These are phyloP conservation scores for Acronicta psi DNA, from an alignment of 2,888 invertebrate species.

Conservation along the genomic window DNA sequence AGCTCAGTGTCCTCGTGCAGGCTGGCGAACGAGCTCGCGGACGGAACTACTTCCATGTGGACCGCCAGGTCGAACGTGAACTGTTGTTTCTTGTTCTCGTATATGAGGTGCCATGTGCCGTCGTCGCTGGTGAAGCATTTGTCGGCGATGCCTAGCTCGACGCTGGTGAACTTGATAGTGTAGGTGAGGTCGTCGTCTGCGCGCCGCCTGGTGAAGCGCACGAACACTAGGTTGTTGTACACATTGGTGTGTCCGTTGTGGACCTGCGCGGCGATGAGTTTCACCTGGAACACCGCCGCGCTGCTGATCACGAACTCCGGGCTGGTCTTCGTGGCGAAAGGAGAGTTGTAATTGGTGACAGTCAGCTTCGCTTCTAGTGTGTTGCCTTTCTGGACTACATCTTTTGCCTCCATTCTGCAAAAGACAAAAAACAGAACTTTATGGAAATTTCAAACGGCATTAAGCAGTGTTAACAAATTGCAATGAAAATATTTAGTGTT, in stretches of 20 bases:
- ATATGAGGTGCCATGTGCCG: conserved; percentile 67
- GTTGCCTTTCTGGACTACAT: conserved; percentile 62
- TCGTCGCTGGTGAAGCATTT: conserved; percentile 66
- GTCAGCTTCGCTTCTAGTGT: conserved; percentile 56
- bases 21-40: conserved; percentile 57
- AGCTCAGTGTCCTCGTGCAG: conserved; percentile 68
- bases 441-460: too few species aligned
- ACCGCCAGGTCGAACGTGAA: conserved; percentile 61
- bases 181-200: conserved; percentile 61
- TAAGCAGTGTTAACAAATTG: too few species aligned
- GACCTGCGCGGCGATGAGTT: conserved; percentile 60
- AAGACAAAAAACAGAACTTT: conserved; percentile 10
- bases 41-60: conserved; percentile 60
- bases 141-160: conserved; percentile 54
- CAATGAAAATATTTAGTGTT: too few species aligned
- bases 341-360: conserved; percentile 62
- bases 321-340: conserved; percentile 58
- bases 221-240: conserved; percentile 64
- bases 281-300: conserved; percentile 60
- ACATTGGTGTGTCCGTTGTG: conserved; percentile 61
- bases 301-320: conserved; percentile 62
- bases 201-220: conserved; percentile 60
- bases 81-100: conserved; percentile 62
- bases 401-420: conserved; percentile 63
- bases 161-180: conserved; percentile 60